Base-by-base conservation (phyloP, 2,888 invertebrate genomes). In the Thera britannica region DNA sequence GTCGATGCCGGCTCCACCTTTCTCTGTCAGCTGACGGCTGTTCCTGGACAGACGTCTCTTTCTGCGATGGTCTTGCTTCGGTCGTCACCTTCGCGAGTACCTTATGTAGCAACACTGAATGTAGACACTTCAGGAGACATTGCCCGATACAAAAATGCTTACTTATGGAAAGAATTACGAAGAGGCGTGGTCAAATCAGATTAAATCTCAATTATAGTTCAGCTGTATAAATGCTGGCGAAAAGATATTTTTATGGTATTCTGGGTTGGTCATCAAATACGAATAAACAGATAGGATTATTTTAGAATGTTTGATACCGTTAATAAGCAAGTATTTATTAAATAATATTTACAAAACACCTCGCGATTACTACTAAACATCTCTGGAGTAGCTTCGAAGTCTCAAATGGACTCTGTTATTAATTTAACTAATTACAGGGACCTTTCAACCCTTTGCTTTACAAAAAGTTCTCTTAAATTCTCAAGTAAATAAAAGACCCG, bases 1-100 rank as follows among this genome's bases (percentile, higher is more conserved):
- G 86, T 36, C 90, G 87, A 3, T 80, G 72, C 64, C 90, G 87
- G 79, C 76, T 72, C 71, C 76, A 69, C 71, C 75, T 69, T 65
- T 80, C 82, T 75, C 80, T 82, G 77, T 77, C 81, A 77, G 80
- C 71, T 75, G 87, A 89, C 87, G 88, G 89, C 56, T 63, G 35
- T 62, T 67, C 46, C 11, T 38, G 48, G 46, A 23, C 44, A 12
- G 34, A 12, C 0, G 23, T 55, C 48, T 55, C 41, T 49, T 49
- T 49, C 2, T 59, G 23, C 9, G 48, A 12, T 55, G 58, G 6
- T 35, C 12, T 54, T 41, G 34, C 49, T 51, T 62, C 52, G 36
- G 35, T 57, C 41, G 58, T 48, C 55, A 62, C 55, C 67, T 58
- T 60, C 51, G 48, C 23, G 44, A 49, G 48, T 63, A 66, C 65